These are phyloP conservation scores for Melinaea menophilus DNA, from an alignment of 2,888 invertebrate species.

Conservation along the genomic window DNA sequence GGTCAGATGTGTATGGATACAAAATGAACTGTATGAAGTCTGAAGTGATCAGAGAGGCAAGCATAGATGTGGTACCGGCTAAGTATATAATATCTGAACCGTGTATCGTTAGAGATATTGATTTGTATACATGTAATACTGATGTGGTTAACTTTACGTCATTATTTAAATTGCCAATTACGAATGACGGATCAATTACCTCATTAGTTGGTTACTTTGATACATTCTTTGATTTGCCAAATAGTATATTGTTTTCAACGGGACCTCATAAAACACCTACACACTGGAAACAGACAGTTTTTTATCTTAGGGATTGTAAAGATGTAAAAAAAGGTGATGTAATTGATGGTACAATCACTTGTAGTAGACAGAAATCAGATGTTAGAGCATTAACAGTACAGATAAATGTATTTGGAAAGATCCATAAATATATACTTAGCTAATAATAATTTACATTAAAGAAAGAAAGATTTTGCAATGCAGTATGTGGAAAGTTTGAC, in stretches of 20 bases:
- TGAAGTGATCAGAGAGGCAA: slow-evolving; percentile 87
- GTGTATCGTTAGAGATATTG: slow-evolving; percentile 82
- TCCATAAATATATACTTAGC: slow-evolving; percentile 80
- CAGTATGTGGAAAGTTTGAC: slow-evolving; percentile 24
- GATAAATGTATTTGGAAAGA: slow-evolving; percentile 80
- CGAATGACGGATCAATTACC: slow-evolving; percentile 83
- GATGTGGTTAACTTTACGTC: slow-evolving; percentile 85
- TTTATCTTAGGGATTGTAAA: slow-evolving; percentile 87
- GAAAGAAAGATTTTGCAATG: slow-evolving; percentile 5
- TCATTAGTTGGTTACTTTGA: slow-evolving; percentile 95
- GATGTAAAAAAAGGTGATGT: slow-evolving; percentile 82
- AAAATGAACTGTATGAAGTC: slow-evolving; percentile 95
- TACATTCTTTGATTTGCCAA: slow-evolving; percentile 86
- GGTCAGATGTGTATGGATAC: slow-evolving; percentile 96
- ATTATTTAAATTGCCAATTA: slow-evolving; percentile 81
- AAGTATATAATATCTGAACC: slow-evolving; percentile 82
- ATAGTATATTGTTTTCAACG: slow-evolving; percentile 85
- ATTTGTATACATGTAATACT: slow-evolving; percentile 85
- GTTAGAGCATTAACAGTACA: slow-evolving; percentile 84
- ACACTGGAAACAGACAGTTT: slow-evolving; percentile 97
- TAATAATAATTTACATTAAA: slow-evolving; percentile 45
- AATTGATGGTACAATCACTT: slow-evolving; percentile 83
- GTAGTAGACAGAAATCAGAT: slow-evolving; percentile 85
- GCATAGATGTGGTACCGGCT: slow-evolving; percentile 69
- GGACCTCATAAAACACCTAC: slow-evolving; percentile 86